Evolutionary conservation across 1,140 invertebrate species (phyloP).

Genomic region (Antheraea pernyi): DNA sequence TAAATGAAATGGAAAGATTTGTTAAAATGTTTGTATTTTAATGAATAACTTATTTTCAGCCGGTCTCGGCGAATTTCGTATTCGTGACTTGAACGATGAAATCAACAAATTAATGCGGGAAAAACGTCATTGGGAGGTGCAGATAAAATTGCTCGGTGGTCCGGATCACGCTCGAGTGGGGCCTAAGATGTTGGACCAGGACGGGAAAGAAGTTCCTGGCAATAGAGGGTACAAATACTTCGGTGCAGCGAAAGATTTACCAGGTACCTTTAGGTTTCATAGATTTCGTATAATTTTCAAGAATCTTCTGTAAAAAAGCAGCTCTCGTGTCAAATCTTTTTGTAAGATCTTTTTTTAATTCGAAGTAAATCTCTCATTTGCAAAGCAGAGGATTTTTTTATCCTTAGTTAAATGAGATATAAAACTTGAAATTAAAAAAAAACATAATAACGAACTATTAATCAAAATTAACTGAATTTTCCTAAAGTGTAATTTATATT

Average conservation of each 20-base stretch:
- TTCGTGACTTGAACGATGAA: slow-evolving; percentile 99
- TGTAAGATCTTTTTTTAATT: too few species aligned
- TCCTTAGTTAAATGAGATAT: too few species aligned
- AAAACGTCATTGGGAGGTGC: slow-evolving; percentile 97
- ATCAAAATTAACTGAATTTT: too few species aligned
- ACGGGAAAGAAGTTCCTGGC: slow-evolving; percentile 98
- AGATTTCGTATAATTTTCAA: not conserved
- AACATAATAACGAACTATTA: too few species aligned
- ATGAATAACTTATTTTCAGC: slow-evolving; percentile 79
- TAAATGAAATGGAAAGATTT: too few species aligned
- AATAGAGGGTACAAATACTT: slow-evolving; percentile 99
- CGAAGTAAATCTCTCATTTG: too few species aligned
- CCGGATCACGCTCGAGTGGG: slow-evolving; percentile 96
- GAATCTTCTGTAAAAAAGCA: too few species aligned
- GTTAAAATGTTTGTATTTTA: too few species aligned
- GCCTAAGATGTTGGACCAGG: slow-evolving; percentile 96
- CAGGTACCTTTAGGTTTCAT: slow-evolving; percentile 77
- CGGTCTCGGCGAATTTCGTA: slow-evolving; percentile 98
- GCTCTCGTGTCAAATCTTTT: too few species aligned
- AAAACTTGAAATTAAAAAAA: too few species aligned
- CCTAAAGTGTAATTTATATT: too few species aligned
- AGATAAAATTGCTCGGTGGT: slow-evolving; percentile 97
- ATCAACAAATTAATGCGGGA: slow-evolving; percentile 98
- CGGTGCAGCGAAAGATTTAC: slow-evolving; percentile 98
- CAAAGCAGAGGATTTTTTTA: too few species aligned